Conservation (phyloP, 2,113 vertebrate species). For the Alosa alosa region DNA sequence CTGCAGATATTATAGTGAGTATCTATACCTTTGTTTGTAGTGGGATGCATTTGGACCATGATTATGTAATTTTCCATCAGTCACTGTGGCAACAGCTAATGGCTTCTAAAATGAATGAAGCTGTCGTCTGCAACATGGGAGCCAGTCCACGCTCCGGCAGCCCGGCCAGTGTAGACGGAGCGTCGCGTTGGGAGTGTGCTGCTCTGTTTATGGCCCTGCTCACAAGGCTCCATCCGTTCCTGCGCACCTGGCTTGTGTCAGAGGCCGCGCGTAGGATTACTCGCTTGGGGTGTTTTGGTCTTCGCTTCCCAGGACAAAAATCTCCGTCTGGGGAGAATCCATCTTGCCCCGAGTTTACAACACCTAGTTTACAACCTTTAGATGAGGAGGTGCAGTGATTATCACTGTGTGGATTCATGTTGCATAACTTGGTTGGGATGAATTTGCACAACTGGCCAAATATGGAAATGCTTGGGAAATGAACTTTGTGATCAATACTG, state of each 20-base stretch:
- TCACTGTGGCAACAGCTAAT: neutral
- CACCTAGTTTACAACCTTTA: neutral
- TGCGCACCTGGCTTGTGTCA: slow-evolving; percentile 29
- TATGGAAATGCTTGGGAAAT: neutral
- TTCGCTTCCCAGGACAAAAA: slow-evolving; percentile 28
- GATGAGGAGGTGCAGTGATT: slow-evolving; percentile 22
- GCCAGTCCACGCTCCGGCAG: neutral
- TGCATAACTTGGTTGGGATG: slow-evolving; percentile 30
- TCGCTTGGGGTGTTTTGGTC: neutral
- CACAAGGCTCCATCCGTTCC: neutral
- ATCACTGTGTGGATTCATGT: slow-evolving; percentile 36
- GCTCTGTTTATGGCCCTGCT: neutral
- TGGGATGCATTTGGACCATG: neutral
- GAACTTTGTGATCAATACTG: neutral
- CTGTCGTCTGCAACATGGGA: neutral
- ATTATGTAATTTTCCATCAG: neutral
- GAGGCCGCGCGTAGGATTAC: neutral
- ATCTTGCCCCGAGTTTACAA: neutral
- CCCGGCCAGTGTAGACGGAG: neutral
- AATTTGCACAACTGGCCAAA: neutral
- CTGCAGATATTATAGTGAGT: neutral
- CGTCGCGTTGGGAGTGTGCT: neutral
- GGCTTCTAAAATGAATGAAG: neutral
- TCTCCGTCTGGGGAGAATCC: slow-evolving; percentile 42
- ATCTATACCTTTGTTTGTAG: neutral